These are phyloP conservation scores for Poecilia velifera DNA, from an alignment of 2,797 vertebrate species.

Conservation along the genomic window DNA sequence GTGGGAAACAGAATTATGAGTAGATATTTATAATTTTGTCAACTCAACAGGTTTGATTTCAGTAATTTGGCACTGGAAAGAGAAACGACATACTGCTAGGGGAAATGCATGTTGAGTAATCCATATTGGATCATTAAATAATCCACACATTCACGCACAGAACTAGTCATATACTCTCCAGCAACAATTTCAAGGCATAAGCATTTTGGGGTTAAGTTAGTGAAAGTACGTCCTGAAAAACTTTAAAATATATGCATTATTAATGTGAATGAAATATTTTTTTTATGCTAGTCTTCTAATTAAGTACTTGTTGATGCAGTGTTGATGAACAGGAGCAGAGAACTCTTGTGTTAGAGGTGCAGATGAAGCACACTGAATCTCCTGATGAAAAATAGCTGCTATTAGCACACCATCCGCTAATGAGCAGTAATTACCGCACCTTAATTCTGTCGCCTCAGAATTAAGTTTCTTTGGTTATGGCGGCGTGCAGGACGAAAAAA, in stretches of 20 bases:
- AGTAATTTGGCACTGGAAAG: not conserved
- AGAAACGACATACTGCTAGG: slow-evolving; percentile 21
- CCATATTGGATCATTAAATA: not conserved
- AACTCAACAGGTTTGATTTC: not conserved
- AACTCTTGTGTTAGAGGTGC: slow-evolving; percentile 60
- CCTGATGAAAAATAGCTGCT: slow-evolving; percentile 79
- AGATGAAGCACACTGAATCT: slow-evolving; percentile 51
- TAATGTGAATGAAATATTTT: not conserved
- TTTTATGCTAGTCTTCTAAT: slow-evolving; percentile 20
- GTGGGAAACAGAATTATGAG: not conserved
- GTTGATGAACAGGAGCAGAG: slow-evolving; percentile 64
- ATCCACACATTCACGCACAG: not conserved
- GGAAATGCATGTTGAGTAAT: slow-evolving; percentile 24
- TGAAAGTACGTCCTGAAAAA: not conserved
- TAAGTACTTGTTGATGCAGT: slow-evolving; percentile 13
- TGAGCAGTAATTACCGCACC: slow-evolving; percentile 81
- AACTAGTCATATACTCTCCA: not conserved
- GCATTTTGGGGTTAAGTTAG: not conserved
- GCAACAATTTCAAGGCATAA: not conserved
- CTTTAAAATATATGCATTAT: not conserved
- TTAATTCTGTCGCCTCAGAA: slow-evolving; percentile 52
- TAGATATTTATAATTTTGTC: not conserved
- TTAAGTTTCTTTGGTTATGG: slow-evolving; percentile 28
- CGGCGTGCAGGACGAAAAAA: slow-evolving; percentile 24
- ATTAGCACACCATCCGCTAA: slow-evolving; percentile 78